phyloP scores from a whole-genome alignment of 2,888 invertebrate genomes.

The Eupithecia insigniata region DNA sequence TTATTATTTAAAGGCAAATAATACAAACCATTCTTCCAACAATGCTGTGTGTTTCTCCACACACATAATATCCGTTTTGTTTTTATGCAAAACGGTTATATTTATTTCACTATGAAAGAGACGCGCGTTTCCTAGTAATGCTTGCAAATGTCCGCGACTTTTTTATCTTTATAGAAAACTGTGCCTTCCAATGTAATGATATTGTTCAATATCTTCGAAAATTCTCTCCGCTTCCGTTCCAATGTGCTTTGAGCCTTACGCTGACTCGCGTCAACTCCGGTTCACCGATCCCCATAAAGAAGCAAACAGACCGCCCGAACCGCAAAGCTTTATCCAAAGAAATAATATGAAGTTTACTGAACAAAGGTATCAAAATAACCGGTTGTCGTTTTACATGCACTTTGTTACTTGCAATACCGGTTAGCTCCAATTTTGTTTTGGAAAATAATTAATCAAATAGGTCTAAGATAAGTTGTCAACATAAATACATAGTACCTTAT shows the following conservation, averaged over 20 bases:
- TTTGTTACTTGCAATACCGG: background rate
- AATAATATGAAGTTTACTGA: conserved; percentile 45
- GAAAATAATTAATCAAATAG: background rate
- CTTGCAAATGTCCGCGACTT: background rate
- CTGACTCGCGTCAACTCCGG: conserved; percentile 21
- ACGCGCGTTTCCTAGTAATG: background rate
- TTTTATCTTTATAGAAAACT: background rate
- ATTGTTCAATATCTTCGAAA: background rate
- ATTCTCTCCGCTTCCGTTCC: background rate
- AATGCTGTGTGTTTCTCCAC: no score
- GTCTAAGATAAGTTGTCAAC: background rate
- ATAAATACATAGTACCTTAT: background rate
- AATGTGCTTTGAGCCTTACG: background rate
- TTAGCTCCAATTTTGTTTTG: background rate
- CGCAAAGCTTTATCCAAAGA: conserved; percentile 37
- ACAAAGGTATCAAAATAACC: conserved; percentile 31
- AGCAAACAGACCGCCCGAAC: conserved; percentile 34
- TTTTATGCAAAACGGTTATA: no score
- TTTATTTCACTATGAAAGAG: background rate
- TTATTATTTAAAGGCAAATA: no score
- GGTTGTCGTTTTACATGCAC: background rate
- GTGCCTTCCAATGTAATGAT: background rate
- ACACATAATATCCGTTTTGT: no score
- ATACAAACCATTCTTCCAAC: no score
- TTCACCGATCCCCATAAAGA: conserved; percentile 24